Evolutionary conservation across 2,888 invertebrate genomes (phyloP), one percentile per base, ranked within the genome.

Genomic region (Noctua pronuba): DNA sequence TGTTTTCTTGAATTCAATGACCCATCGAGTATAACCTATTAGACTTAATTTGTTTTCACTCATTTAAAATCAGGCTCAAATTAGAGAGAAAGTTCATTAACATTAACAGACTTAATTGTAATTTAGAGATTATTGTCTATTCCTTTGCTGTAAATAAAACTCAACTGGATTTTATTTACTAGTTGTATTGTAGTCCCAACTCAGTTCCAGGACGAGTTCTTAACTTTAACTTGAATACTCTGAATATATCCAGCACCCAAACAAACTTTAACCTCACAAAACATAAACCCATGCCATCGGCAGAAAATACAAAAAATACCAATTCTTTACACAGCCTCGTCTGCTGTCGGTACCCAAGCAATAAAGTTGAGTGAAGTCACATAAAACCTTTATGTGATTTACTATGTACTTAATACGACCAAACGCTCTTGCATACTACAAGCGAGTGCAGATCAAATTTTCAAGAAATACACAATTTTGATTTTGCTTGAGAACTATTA

Each of bases 371-470:
- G 93, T 92, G 93, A 92, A 95, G 94, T 93, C 94, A 84, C 95
- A 95, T 95, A 95, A 95, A 95, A 93, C 91, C 91, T 94, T 93
- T 94, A 94, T 95, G 94, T 94, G 94, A 95, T 95, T 95, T 95
- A 95, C 94, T 95, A 95, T 95, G 95, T 95, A 95, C 94, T 95
- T 95, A 94, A 95, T 95, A 91, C 91, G 89, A 86, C 85, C 90
- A 86, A 89, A 88, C 92, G 92, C 91, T 80, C 78, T 75, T 70
- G 67, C 79, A 83, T 73, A 79, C 83, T 72, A 78, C 83, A 81
- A 82, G 69, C 83, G 76, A 73, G 73, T 84, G 82, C 58, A 87
- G 87, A 85, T 85, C 85, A 84, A 84, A 84, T 84, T 84, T 84
- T 86, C 87, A 84, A 84, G 84, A 86, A 84, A 84, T 86, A 75